Evolutionary conservation across 2,888 invertebrate genomes (phyloP).

Genomic region (Trichogramma evanescens): DNA sequence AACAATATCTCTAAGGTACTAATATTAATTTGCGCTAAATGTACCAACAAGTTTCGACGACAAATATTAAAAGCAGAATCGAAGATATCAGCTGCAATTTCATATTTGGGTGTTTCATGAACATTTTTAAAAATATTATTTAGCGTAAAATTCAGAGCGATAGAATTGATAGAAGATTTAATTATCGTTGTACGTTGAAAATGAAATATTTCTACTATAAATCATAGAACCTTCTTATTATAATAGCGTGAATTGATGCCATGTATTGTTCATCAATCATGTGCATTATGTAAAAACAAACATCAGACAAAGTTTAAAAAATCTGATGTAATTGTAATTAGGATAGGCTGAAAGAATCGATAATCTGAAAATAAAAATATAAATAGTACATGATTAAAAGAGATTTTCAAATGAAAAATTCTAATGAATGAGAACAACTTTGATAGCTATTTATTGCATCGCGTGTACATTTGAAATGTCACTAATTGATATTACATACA

Average conservation of each 20-base stretch:
- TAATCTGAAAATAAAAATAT: slow-evolving; percentile 1
- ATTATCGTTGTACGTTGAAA: not conserved
- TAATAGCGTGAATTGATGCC: too few species aligned
- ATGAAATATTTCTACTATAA: not conserved
- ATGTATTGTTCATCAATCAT: too few species aligned
- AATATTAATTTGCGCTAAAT: slow-evolving; percentile 4
- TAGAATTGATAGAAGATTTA: not conserved
- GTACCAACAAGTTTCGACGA: slow-evolving; percentile 3
- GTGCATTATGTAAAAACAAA: too few species aligned
- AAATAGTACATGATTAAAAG: not conserved
- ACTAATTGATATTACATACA: slow-evolving; percentile 1
- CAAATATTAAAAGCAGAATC: not conserved
- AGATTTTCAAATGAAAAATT: slow-evolving; percentile 1
- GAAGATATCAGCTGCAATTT: too few species aligned
- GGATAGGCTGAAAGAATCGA: not conserved
- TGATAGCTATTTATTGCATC: not conserved
- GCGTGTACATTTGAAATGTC: slow-evolving; percentile 1
- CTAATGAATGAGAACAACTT: not conserved
- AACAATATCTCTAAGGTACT: not conserved
- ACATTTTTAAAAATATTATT: too few species aligned
- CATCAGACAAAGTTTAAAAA: too few species aligned
- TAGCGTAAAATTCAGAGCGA: not conserved
- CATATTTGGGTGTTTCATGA: too few species aligned
- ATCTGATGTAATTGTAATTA: not conserved
- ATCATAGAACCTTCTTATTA: too few species aligned